Evolutionary conservation across 1,140 invertebrate species (phyloP), one percentile per base, ranked within the genome.

Genomic region (Colletes gigas): DNA sequence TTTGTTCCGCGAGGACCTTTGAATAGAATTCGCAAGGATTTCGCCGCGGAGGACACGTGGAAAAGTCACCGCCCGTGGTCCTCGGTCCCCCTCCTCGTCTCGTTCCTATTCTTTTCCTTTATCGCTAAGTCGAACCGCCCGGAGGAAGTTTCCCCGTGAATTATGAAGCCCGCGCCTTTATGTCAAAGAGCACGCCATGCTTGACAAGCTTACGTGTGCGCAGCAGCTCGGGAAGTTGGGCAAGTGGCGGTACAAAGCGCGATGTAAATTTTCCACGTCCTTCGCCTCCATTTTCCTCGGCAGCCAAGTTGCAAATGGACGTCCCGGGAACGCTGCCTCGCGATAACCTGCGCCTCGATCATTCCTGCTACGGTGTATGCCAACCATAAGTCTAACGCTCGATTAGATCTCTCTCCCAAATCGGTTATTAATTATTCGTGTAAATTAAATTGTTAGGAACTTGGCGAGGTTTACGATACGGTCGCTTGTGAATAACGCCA

Each of bases 261-360:
- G 71, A 85, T 85, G 84, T 86, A 86, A 86, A 86, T 86, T 85
- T 86, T 86, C 80, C 83, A 86, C 81, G 81, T 86, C 84, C 78
- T 82, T 83, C 80, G 65, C 74, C 77, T 86, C 84, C 84, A 86
- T 86, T 86, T 86, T 76, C 71, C 60, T 55, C 52, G 59, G 67
- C 30, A 41, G 70, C 75, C 57, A 85, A 86, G 75, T 86, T 86
- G 83, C 68, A 86, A 86, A 86, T 86, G 84, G 84, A 86, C 84
- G 84, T 67, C 71, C 82, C 79, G 84, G 83, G 83, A 85, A 62
- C 70, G 39, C 47, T 73, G 80, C 57, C 52, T 57, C 76, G 57
- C 81, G 75, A 86, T 86, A 83, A 82, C 81, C 75, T 44, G 52
- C 10, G 50, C 60, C 69, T 73, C 83, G 79, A 85, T 83, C 78